Percentiles rank a stretch among this genome's conserved stretches.
Evolutionary conservation across 2,888 invertebrate species (phyloP).

Genomic region (Caenorhabditis imperialis): DNA sequence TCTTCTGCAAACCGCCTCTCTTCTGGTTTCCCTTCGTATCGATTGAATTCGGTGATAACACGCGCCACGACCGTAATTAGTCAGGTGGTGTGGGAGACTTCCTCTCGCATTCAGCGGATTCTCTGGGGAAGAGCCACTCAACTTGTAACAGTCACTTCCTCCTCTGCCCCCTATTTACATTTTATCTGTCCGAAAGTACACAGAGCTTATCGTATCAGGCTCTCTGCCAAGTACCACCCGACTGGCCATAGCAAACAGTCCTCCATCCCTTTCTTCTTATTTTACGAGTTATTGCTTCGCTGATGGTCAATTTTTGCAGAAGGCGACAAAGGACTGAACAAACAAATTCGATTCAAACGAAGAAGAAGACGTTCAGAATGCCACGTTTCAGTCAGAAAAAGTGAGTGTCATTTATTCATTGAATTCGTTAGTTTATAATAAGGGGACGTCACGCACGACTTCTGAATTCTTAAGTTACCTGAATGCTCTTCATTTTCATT

Average conservation of each 20-base stretch:
- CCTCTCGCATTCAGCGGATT: too few relatives aligned
- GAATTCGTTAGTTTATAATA: conserved; percentile 13
- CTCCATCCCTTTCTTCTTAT: conserved; percentile 4
- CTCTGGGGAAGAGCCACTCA: neutral
- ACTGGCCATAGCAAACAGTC: conserved; percentile 6
- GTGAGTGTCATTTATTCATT: too few relatives aligned
- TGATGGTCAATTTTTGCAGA: conserved; percentile 1
- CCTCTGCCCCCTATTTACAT: neutral
- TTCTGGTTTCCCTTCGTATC: too few relatives aligned
- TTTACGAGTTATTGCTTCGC: conserved; percentile 5
- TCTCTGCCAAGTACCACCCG: conserved; percentile 21
- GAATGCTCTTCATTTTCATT: too few relatives aligned
- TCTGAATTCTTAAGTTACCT: too few relatives aligned
- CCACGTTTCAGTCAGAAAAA: conserved; percentile 20
- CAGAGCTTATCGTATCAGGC: conserved; percentile 15
- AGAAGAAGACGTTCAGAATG: too few relatives aligned
- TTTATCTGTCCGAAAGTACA: neutral
- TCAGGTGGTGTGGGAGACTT: neutral
- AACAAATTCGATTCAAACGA: too few relatives aligned
- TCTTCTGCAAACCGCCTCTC: too few relatives aligned
- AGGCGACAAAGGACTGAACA: too few relatives aligned
- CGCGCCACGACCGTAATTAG: neutral
- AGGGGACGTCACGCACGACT: too few relatives aligned
- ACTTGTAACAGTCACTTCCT: neutral
- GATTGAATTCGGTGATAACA: too few relatives aligned